These are phyloP conservation scores for Brachyalestes nurse DNA, from an alignment of 2,797 vertebrate species.

Conservation along the genomic window DNA sequence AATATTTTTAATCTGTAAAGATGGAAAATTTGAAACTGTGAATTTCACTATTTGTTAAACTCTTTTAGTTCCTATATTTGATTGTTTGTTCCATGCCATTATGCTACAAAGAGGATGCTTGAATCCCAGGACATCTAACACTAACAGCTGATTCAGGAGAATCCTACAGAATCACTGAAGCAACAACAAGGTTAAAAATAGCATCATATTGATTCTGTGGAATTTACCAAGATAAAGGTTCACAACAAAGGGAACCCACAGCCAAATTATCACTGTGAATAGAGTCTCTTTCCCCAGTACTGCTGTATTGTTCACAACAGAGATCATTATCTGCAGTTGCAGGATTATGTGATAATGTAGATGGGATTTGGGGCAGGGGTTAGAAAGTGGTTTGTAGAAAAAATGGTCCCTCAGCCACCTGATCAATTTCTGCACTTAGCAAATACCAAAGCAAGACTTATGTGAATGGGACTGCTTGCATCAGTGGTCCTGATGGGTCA, in stretches of 20 bases:
- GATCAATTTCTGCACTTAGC: slow-evolving; percentile 25
- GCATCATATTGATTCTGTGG: slow-evolving; percentile 3
- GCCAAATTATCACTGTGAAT: slow-evolving; percentile 10
- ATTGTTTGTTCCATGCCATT: background rate
- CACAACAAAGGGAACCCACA: background rate
- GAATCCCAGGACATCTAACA: background rate
- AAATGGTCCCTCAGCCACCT: background rate
- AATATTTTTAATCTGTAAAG: no score
- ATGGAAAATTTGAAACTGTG: no score
- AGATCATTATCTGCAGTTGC: slow-evolving; percentile 30
- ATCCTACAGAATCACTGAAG: background rate
- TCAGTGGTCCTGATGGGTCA: background rate
- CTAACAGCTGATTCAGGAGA: background rate
- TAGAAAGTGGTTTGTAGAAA: slow-evolving; percentile 8
- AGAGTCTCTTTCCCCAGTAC: background rate
- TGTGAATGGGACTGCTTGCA: background rate
- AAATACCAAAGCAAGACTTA: slow-evolving; percentile 4
- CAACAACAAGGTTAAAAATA: background rate
- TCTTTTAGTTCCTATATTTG: no score
- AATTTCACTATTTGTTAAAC: no score
- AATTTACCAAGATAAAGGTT: slow-evolving; percentile 9
- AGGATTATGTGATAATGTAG: background rate
- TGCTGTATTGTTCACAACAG: slow-evolving; percentile 8
- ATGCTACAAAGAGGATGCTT: background rate
- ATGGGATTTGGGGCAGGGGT: background rate